Percentiles rank a stretch among this genome's conserved stretches.
These are phyloP conservation scores for Melitaea cinxia DNA, from an alignment of 1,140 invertebrate species.

Conservation along the genomic window DNA sequence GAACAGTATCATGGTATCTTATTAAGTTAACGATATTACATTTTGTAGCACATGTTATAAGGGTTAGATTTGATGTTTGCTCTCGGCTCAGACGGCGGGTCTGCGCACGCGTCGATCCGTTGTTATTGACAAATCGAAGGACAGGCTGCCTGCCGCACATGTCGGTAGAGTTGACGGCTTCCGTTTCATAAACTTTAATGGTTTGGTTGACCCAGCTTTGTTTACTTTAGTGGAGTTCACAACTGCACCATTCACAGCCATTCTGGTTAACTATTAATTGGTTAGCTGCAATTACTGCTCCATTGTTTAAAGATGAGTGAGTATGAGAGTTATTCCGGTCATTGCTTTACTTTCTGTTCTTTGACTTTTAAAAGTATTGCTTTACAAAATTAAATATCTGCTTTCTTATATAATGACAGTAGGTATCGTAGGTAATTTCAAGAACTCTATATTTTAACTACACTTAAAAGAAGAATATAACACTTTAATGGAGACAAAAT, in stretches of 20 bases:
- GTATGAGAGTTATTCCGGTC: neutral
- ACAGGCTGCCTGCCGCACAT: slow-evolving; percentile 60
- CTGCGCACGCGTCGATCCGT: slow-evolving; percentile 68
- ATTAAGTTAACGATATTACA: slow-evolving; percentile 22
- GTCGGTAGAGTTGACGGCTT: slow-evolving; percentile 62
- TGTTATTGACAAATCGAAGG: slow-evolving; percentile 72
- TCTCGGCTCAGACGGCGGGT: slow-evolving; percentile 42
- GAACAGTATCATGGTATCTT: neutral
- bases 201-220: slow-evolving; percentile 77
- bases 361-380: neutral
- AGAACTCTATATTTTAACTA: neutral
- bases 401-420: neutral
- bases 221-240: slow-evolving; percentile 70
- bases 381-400: neutral
- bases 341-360: neutral
- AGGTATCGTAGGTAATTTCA: neutral
- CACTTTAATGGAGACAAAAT: slow-evolving; percentile 30
- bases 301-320: slow-evolving; percentile 38
- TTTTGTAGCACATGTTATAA: slow-evolving; percentile 37
- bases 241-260: slow-evolving; percentile 67
- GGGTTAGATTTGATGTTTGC: slow-evolving; percentile 40
- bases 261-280: slow-evolving; percentile 75
- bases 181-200: slow-evolving; percentile 79
- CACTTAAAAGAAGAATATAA: neutral
- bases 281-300: slow-evolving; percentile 40